Evolutionary conservation across 37 sponge, comb jelly and placozoan genomes (phyloP).

Genomic region (Chondrosia reniformis): DNA sequence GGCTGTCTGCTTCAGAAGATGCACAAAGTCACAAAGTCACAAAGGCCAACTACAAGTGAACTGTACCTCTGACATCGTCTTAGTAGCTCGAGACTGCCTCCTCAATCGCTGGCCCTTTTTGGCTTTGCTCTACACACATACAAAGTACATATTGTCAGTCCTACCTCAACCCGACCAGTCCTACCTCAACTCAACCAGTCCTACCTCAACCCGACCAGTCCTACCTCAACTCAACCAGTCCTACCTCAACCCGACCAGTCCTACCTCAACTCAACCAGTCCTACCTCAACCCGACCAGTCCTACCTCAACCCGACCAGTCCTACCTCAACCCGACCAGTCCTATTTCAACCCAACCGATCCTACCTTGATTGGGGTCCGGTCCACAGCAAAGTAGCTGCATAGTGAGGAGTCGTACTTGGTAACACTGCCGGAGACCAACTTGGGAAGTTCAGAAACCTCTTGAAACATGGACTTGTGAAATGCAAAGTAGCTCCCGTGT

Average conservation of each 20-base stretch:
- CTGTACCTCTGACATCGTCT: too few relatives aligned
- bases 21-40: too few relatives aligned
- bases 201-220: neutral
- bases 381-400: slow-evolving; percentile 57
- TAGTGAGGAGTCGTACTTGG: slow-evolving; percentile 44
- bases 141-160: too few relatives aligned
- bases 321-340: neutral
- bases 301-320: neutral
- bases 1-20: too few relatives aligned
- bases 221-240: neutral
- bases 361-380: slow-evolving; percentile 44
- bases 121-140: too few relatives aligned
- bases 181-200: neutral
- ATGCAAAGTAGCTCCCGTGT: slow-evolving; percentile 24
- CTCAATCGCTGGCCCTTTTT: too few relatives aligned
- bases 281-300: neutral
- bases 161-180: neutral
- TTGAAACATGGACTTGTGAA: slow-evolving; percentile 18
- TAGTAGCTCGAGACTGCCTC: too few relatives aligned
- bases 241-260: neutral
- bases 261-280: neutral
- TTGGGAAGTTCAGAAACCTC: slow-evolving; percentile 22
- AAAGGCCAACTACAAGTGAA: too few relatives aligned
- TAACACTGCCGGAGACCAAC: slow-evolving; percentile 11
- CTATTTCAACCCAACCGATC: neutral